phyloP scores from a whole-genome alignment of 2,797 vertebrate genomes.

The Lutjanus campechanus region DNA sequence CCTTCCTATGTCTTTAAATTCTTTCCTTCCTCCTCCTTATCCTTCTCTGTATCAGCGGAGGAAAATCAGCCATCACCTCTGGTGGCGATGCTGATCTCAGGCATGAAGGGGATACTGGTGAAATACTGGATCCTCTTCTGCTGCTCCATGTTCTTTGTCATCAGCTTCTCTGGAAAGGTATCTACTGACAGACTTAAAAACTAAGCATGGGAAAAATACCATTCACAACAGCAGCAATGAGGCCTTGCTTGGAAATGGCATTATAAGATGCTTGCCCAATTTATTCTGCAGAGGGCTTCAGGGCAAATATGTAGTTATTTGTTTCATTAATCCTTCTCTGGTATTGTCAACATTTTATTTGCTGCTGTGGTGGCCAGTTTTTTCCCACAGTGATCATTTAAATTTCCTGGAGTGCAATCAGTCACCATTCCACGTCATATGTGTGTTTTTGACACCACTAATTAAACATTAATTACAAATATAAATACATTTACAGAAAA shows the following conservation, averaged over 20 bases:
- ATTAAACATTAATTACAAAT: background rate
- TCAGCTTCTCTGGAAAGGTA: slow-evolving; percentile 87
- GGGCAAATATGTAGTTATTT: background rate
- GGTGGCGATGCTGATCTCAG: slow-evolving; percentile 77
- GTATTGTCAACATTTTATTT: background rate
- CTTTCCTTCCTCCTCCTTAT: background rate
- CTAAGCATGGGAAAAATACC: background rate
- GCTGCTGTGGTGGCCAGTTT: background rate
- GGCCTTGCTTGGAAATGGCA: background rate
- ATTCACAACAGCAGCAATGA: background rate
- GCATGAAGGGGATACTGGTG: slow-evolving; percentile 79
- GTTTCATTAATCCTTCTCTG: background rate
- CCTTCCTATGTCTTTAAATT: background rate
- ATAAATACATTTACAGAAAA: background rate
- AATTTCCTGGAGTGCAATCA: background rate
- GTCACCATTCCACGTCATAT: background rate
- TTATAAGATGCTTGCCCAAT: background rate
- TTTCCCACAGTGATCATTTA: background rate
- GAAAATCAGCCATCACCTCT: slow-evolving; percentile 72
- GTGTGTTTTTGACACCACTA: background rate
- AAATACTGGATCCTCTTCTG: slow-evolving; percentile 89
- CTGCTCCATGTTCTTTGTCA: slow-evolving; percentile 85
- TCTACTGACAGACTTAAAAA: background rate
- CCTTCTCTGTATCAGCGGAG: slow-evolving; percentile 62
- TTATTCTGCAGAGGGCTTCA: background rate